phyloP scores from a whole-genome alignment of 2,888 invertebrate species.

The Epistrophe grossulariae region DNA sequence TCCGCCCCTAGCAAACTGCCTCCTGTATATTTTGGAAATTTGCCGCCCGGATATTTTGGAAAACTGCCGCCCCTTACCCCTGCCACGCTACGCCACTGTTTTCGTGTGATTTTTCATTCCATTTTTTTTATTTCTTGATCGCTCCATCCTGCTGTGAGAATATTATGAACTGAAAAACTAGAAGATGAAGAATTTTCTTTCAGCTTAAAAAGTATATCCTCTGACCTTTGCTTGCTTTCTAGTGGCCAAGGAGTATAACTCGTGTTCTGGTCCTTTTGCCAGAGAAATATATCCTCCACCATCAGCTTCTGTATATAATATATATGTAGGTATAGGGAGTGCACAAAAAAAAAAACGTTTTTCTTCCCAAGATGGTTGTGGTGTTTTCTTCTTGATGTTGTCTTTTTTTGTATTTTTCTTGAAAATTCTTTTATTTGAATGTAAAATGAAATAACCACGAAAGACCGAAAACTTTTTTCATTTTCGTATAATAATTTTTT shows the following conservation, averaged over 20 bases:
- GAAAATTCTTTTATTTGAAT: slow-evolving; percentile 16
- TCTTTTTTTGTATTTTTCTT: slow-evolving; percentile 13
- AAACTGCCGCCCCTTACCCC: too few relatives aligned
- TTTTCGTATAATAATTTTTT: not conserved
- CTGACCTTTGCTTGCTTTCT: slow-evolving; percentile 24
- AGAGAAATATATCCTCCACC: not conserved
- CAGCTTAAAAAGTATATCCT: slow-evolving; percentile 6
- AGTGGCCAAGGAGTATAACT: slow-evolving; percentile 13
- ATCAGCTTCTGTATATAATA: not conserved
- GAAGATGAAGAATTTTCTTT: slow-evolving; percentile 3
- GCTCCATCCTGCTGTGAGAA: not conserved
- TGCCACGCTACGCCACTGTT: too few relatives aligned
- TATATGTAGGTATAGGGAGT: too few relatives aligned
- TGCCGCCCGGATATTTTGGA: too few relatives aligned
- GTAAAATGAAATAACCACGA: slow-evolving; percentile 10
- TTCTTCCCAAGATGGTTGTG: slow-evolving; percentile 7
- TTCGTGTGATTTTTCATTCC: slow-evolving; percentile 27
- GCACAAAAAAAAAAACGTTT: slow-evolving; percentile 3
- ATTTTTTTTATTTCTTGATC: not conserved
- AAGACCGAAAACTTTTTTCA: slow-evolving; percentile 19
- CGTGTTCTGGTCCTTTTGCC: too few relatives aligned
- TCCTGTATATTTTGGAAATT: too few relatives aligned
- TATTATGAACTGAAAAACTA: slow-evolving; percentile 12
- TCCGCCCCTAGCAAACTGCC: too few relatives aligned
- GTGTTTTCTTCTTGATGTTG: slow-evolving; percentile 15